phyloP scores from a whole-genome alignment of 2,888 invertebrate genomes.

The Chymomyza procnemis region DNA sequence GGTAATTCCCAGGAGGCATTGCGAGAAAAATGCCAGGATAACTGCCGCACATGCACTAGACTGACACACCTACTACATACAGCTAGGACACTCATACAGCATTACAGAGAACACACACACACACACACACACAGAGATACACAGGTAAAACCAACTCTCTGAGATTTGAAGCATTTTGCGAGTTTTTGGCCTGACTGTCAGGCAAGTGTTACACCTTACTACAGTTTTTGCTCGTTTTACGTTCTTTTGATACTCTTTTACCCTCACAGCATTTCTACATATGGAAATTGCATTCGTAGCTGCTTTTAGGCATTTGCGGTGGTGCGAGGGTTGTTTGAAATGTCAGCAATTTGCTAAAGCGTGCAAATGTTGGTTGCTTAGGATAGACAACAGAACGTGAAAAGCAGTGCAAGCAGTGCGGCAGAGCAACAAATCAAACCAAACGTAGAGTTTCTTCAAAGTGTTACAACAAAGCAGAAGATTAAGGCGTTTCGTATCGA shows the following conservation, averaged over 20 bases:
- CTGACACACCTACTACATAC: too few species aligned
- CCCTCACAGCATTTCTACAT: constrained; percentile 8
- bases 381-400: too few species aligned
- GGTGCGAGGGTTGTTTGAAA: background rate
- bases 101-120: constrained; percentile 10
- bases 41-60: constrained; percentile 24
- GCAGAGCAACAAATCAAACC: too few species aligned
- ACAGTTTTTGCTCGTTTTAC: constrained; percentile 2
- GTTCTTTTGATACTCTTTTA: background rate
- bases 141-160: constrained; percentile 23
- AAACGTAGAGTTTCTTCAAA: too few species aligned
- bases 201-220: background rate
- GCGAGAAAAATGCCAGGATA: constrained; percentile 50
- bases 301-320: background rate
- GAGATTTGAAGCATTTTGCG: constrained; percentile 50
- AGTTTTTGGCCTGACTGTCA: constrained; percentile 2
- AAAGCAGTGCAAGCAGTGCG: too few species aligned
- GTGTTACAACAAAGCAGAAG: too few species aligned
- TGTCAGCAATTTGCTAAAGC: too few species aligned
- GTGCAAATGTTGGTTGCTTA: too few species aligned
- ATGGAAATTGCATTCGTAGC: constrained; percentile 38
- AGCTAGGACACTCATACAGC: too few species aligned
- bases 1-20: constrained; percentile 56
- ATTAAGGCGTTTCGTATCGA: too few species aligned
- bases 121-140: background rate